Percentiles rank a stretch among this genome's conserved stretches.
Evolutionary conservation across 2,888 invertebrate genomes (phyloP).

Genomic region (Ryuthela nishihirai): DNA sequence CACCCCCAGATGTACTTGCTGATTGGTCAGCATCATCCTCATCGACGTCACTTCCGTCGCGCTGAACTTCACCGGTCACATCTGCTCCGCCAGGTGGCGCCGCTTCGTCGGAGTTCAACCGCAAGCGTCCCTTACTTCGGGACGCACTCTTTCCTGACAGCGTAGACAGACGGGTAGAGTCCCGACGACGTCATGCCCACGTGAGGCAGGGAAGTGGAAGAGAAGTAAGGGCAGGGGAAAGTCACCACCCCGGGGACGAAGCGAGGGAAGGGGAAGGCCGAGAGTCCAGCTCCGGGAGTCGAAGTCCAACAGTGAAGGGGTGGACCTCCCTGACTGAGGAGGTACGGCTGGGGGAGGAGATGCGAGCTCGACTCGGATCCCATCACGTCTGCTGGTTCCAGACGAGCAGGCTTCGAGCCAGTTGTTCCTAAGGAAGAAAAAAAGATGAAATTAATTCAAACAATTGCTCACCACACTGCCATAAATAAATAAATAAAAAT

Average conservation of each 20-base stretch:
- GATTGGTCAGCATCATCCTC: too few species aligned
- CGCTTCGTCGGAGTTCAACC: too few species aligned
- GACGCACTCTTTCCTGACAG: conserved; percentile 7
- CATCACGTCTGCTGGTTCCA: not conserved
- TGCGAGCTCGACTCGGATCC: not conserved
- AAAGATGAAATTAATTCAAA: too few species aligned
- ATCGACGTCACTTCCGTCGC: too few species aligned
- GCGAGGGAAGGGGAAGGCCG: conserved; percentile 16
- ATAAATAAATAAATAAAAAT: too few species aligned
- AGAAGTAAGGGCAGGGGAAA: conserved; percentile 17
- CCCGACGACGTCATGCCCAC: too few species aligned
- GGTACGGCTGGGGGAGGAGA: not conserved
- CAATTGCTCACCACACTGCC: too few species aligned
- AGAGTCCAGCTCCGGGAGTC: not conserved
- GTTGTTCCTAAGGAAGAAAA: too few species aligned
- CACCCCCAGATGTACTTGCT: too few species aligned
- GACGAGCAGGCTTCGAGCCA: not conserved
- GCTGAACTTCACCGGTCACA: too few species aligned
- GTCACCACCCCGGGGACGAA: conserved; percentile 13
- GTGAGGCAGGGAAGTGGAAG: not conserved
- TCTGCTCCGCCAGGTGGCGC: too few species aligned
- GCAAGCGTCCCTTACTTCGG: too few species aligned
- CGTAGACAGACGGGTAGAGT: conserved; percentile 6
- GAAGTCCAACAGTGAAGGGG: conserved; percentile 17
- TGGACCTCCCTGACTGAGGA: not conserved